Conservation (phyloP, 2,797 vertebrate species). For the Crocodylus rhombifer region DNA sequence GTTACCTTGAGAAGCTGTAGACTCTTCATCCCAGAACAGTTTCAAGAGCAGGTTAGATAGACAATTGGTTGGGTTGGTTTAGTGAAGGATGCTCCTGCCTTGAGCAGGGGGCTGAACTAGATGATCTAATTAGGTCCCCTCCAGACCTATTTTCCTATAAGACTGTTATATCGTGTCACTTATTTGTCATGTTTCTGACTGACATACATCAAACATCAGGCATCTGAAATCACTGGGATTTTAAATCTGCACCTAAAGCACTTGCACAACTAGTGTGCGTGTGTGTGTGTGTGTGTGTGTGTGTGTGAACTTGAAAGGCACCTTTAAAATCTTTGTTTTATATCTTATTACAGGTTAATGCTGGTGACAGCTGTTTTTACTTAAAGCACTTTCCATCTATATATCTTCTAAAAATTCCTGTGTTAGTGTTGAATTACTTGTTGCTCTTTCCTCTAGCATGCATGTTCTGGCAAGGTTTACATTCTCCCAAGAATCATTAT, state of each 20-base stretch:
- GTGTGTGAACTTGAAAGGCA: fast-evolving
- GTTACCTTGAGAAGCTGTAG: too few species aligned
- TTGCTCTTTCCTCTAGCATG: fast-evolving
- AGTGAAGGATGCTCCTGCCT: too few species aligned
- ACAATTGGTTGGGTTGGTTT: too few species aligned
- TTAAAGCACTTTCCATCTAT: constrained; percentile 24
- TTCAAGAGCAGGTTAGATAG: too few species aligned
- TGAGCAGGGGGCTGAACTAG: too few species aligned
- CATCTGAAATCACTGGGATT: neutral
- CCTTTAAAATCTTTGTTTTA: neutral
- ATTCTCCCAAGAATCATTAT: neutral
- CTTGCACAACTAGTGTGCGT: too few species aligned
- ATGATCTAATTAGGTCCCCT: too few species aligned
- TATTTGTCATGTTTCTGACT: fast-evolving
- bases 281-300: neutral
- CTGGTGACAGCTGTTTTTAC: constrained; percentile 73
- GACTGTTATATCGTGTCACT: neutral
- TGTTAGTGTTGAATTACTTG: neutral
- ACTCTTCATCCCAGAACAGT: too few species aligned
- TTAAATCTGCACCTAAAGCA: neutral
- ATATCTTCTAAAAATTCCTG: neutral
- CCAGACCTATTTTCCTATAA: too few species aligned
- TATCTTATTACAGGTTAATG: neutral
- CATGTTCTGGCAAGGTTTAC: neutral
- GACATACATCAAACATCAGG: fast-evolving